A percentile compares a stretch with the other conserved stretches of the same genome.
phyloP scores from a whole-genome alignment of 2,113 vertebrate species.

The Hippocampus guttulatus region DNA sequence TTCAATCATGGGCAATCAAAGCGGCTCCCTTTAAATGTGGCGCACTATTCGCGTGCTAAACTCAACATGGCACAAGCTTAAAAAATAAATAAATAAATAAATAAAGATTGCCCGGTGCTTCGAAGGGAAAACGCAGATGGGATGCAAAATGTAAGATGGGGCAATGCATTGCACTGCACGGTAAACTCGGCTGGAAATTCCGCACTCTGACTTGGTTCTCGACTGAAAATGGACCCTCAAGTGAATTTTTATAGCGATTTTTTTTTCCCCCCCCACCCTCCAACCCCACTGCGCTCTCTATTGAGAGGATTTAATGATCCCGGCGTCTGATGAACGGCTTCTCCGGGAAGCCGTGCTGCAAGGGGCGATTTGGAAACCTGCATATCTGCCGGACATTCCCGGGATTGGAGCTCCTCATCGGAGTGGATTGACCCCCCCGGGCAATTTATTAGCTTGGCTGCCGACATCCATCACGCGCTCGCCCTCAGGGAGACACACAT shows the following conservation, averaged over 20 bases:
- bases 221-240: conserved; percentile 43
- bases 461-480: conserved; percentile 49
- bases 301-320: conserved; percentile 51
- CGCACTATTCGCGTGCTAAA: too few species aligned
- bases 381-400: conserved; percentile 43
- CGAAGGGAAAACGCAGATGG: too few species aligned
- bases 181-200: conserved; percentile 24
- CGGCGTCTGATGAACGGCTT: conserved; percentile 38
- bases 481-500: conserved; percentile 33
- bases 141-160: too few species aligned
- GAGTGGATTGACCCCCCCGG: conserved; percentile 53
- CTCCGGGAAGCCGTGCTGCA: conserved; percentile 29
- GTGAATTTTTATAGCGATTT: conserved; percentile 29
- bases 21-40: too few species aligned
- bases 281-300: conserved; percentile 6
- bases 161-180: not conserved
- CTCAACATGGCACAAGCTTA: too few species aligned
- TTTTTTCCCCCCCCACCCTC: not conserved
- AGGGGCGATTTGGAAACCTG: conserved; percentile 30
- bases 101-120: too few species aligned
- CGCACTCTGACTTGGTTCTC: conserved; percentile 34
- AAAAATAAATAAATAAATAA: too few species aligned
- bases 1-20: too few species aligned
- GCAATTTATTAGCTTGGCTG: conserved; percentile 53
- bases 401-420: conserved; percentile 36